Evolutionary conservation across 2,888 invertebrate species (phyloP).

Genomic region (Acrocera orbiculus): DNA sequence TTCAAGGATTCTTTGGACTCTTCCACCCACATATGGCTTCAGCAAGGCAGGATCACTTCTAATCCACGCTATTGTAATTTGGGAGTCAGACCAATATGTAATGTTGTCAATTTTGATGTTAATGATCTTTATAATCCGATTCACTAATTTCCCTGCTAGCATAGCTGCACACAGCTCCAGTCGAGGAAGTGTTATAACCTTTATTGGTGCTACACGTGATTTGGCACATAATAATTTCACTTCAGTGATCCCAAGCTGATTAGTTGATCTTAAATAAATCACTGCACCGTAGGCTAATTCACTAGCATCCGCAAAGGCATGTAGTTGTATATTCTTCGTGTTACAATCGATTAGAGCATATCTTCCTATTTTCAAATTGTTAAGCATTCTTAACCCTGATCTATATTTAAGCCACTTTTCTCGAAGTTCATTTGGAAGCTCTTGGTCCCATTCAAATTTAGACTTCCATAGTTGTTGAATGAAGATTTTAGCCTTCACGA

Average conservation of each 20-base stretch:
- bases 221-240: neutral
- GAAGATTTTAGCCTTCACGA: neutral
- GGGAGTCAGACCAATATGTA: neutral
- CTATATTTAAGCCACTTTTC: too few relatives aligned
- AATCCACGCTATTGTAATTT: neutral
- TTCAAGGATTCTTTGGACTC: neutral
- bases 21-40: neutral
- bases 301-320: conserved; percentile 2
- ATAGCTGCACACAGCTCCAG: neutral
- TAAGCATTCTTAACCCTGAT: too few relatives aligned
- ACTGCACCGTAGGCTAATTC: neutral
- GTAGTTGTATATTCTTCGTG: neutral
- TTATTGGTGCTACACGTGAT: neutral
- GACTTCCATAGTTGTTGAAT: too few relatives aligned
- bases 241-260: neutral
- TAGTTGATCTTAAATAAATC: neutral
- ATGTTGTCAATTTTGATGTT: neutral
- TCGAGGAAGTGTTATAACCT: neutral
- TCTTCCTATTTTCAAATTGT: too few relatives aligned
- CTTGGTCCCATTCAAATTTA: neutral
- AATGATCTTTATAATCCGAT: neutral
- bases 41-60: neutral
- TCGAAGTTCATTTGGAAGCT: too few relatives aligned
- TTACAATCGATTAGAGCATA: too few relatives aligned
- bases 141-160: neutral